Conservation (phyloP, 2,113 vertebrate species). For the Apteryx owenii region DNA sequence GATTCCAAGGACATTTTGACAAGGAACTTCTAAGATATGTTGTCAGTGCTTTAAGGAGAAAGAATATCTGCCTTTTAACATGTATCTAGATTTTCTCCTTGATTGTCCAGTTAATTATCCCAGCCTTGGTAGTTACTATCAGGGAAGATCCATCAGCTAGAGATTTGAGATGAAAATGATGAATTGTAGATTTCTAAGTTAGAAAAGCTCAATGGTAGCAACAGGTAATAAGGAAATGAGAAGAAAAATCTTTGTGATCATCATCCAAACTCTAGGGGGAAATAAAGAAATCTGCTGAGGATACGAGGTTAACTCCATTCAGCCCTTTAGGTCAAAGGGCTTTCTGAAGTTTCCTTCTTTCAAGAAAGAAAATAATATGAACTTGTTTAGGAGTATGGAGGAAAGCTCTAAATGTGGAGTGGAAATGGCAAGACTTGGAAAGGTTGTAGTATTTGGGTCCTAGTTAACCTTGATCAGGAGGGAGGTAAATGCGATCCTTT, state of each 20-base stretch:
- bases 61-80: constrained; percentile 40
- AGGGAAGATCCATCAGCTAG: constrained; percentile 14
- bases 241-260: constrained; percentile 55
- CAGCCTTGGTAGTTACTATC: neutral
- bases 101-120: constrained; percentile 52
- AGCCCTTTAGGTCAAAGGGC: neutral
- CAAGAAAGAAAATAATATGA: neutral
- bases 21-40: constrained; percentile 19
- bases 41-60: constrained; percentile 23
- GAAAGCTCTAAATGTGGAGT: neutral
- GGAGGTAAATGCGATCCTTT: neutral
- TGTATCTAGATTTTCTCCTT: constrained; percentile 48
- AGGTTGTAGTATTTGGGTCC: neutral
- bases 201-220: constrained; percentile 46
- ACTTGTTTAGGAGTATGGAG: neutral
- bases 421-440: neutral
- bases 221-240: constrained; percentile 26
- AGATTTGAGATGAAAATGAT: neutral
- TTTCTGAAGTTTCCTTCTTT: constrained; percentile 11
- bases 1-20: constrained; percentile 64
- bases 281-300: constrained; percentile 6
- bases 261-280: constrained; percentile 20
- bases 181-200: constrained; percentile 34
- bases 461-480: neutral
- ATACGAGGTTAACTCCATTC: neutral